Base-by-base conservation (phyloP, 2,888 invertebrate species). In the Apamea monoglypha region DNA sequence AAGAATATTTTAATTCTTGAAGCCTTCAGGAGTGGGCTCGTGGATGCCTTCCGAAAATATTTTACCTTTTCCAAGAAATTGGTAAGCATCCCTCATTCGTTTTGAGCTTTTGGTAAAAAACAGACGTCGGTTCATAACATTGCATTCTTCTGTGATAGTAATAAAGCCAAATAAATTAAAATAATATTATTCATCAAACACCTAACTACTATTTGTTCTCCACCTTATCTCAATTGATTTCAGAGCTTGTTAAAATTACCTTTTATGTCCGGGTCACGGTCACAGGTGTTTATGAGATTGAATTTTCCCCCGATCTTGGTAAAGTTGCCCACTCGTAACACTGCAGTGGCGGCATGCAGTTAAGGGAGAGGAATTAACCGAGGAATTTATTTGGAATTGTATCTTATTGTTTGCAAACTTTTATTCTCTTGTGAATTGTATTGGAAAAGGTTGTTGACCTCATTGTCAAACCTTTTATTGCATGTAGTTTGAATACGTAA, bases 1-100 rank as follows among this genome's bases (percentile, higher is more conserved):
- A 68, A 32, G 63, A 72, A 69, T 83, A 77, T 81, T 83, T 56
- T 77, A 83, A 69, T 83, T 83, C n/a, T 56, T 83, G 16, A 64
- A 47, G 29, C 29, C 47, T 69, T 61, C 29, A 18, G 12, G 7
- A 5, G 16, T 3, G 50, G 16, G 16, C 32, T 53, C n/a, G 36
- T 18, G 18, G 18, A 16, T 10, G 16, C 70, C 0, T n/a, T 18
- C 6, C 3, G 36, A 53, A 53, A 32, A 70, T 53, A 12, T 18
- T 71, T 25, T 36, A 3, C 25, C 3, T 70, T 36, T 32, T 74
- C 16, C 8, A 59, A 50, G 21, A 29, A 80, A n/a, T 74, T 32
- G 40, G 16, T 18, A 14, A 12, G 21, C 6, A 40, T 29, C n/a
- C n/a, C 21, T 5, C 18, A 32, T 21, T n/a, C 0, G 53, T 67